Evolutionary conservation across 2,888 invertebrate species (phyloP), one percentile per base, ranked within the genome.

Genomic region (Matsumyia berberina): DNA sequence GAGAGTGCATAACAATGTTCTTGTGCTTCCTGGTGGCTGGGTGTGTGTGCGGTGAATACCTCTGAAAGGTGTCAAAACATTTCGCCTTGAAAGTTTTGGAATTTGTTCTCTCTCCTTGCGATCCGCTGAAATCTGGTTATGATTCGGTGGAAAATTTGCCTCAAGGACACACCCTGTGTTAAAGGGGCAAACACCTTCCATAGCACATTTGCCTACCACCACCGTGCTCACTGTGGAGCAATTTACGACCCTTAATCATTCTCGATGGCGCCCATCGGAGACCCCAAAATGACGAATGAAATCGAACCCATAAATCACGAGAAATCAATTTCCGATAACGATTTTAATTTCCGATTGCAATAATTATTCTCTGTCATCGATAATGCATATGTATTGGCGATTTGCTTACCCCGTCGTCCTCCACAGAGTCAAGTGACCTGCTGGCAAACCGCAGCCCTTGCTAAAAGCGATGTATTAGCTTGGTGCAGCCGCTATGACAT

Each of bases 331-430:
- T 90, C 90, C 90, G 87, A 87, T 88, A 86, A 86, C 88, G 88
- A 88, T 90, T 89, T 89, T 89, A 90, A 90, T 90, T 90, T 90
- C 90, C 90, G 90, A 89, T 89, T 88, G 90, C 88, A 90, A 90
- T 90, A 90, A 90, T 90, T 90, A 90, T 90, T 85, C 80, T 76
- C 74, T 85, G 85, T 80, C 85, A 80, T 80, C 70, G 80, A 85
- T 85, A 85, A 85, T 85, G 69, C 80, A 70, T 57, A 24, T 24
- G 24, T 24, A 74, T 60, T 69, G 74, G 46, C 60, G 33, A 69
- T 62, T 53, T 37, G 60, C 53, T 39, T 24, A 7, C 15, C 33
- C 33, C n/a, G 69, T 53, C 19, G 24, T 24, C 4, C 39, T 24
- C 4, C 39, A 60, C 29, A 53, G 42, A 53, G 62, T 53, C 73